Conservation (phyloP, 2,113 vertebrate species). For the Thamnophis sirtalis region DNA sequence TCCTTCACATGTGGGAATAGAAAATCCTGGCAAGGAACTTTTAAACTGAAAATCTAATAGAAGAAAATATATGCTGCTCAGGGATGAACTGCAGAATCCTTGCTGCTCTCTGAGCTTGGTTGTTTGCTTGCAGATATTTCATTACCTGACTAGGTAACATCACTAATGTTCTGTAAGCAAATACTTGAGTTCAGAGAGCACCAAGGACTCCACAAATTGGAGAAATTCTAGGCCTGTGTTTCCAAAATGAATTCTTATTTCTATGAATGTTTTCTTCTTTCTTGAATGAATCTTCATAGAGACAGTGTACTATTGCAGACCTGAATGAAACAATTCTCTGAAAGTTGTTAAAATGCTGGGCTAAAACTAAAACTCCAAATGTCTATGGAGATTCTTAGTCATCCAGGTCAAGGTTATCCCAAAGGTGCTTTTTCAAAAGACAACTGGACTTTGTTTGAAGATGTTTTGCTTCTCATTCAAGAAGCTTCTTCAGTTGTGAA, state of each 20-base stretch:
- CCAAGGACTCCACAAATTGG: neutral
- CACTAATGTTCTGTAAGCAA: neutral
- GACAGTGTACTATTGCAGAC: neutral
- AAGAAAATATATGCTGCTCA: neutral
- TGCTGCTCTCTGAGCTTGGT: neutral
- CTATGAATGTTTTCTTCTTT: neutral
- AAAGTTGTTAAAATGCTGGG: neutral
- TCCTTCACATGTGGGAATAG: neutral
- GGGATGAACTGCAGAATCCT: neutral
- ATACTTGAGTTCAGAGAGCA: neutral
- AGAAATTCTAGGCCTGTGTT: neutral
- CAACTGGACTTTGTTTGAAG: no score
- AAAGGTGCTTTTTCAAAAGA: no score
- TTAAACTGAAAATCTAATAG: neutral
- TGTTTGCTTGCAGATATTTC: neutral
- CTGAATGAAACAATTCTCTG: neutral
- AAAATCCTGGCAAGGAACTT: neutral
- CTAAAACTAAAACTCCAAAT: neutral
- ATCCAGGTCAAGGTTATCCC: no score
- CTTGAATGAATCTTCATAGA: neutral
- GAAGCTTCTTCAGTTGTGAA: no score
- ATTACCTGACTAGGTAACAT: neutral
- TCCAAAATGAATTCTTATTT: neutral
- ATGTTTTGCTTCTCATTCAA: no score
- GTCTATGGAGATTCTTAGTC: no score